phyloP scores from a whole-genome alignment of 2,113 vertebrate genomes.

The Halichoeres trimaculatus region DNA sequence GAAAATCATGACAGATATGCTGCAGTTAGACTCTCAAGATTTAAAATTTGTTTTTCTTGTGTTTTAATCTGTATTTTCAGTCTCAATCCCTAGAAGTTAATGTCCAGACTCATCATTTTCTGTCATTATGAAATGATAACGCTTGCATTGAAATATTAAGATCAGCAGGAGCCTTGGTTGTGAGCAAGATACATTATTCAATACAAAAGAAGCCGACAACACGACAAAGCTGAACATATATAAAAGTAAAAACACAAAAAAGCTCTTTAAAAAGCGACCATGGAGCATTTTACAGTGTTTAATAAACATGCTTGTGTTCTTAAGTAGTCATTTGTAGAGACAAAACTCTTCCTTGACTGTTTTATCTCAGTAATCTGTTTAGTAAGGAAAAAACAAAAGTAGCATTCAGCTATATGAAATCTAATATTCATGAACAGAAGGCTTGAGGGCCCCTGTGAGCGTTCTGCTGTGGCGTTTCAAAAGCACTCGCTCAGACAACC shows the following conservation, averaged over 20 bases:
- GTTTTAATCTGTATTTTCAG: background rate
- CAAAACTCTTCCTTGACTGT: background rate
- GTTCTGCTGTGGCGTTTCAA: slow-evolving; percentile 34
- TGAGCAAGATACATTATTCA: background rate
- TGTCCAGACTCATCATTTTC: background rate
- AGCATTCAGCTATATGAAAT: slow-evolving; percentile 21
- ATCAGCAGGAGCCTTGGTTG: background rate
- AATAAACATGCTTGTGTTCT: background rate
- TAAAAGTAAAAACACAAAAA: background rate
- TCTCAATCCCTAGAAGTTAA: background rate
- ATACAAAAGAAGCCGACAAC: slow-evolving; percentile 3
- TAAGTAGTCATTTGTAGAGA: slow-evolving; percentile 3
- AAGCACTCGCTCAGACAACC: slow-evolving; percentile 41
- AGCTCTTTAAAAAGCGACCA: background rate
- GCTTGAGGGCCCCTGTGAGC: slow-evolving; percentile 33
- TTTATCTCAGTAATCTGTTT: slow-evolving; percentile 13
- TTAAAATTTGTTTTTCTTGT: background rate
- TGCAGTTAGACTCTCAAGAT: background rate
- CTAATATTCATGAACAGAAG: slow-evolving; percentile 50
- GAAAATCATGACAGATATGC: background rate
- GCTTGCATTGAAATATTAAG: slow-evolving; percentile 11
- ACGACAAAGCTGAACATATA: too few relatives aligned
- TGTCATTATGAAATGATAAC: slow-evolving; percentile 25
- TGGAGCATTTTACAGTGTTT: background rate
- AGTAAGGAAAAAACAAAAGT: background rate